These are phyloP conservation scores for Muntiacus reevesi DNA, from an alignment of 2,113 vertebrate genomes.

Conservation along the genomic window DNA sequence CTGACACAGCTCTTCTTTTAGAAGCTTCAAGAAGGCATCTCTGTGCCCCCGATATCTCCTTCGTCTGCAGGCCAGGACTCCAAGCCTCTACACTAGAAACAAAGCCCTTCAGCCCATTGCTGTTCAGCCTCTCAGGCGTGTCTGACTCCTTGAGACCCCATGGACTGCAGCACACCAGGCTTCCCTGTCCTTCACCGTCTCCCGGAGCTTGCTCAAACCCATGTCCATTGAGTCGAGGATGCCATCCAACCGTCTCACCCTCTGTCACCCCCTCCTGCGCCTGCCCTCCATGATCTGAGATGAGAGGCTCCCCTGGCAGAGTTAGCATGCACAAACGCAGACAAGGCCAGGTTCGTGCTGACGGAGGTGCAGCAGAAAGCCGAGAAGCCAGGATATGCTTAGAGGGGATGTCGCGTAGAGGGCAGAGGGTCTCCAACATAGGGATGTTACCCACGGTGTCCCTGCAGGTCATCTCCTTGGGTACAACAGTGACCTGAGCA, in stretches of 20 bases:
- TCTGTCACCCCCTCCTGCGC: not conserved
- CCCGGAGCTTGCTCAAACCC: not conserved
- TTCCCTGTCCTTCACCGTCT: not conserved
- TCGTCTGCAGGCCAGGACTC: not conserved
- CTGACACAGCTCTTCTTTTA: not conserved
- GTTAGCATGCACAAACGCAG: not conserved
- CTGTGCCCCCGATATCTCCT: not conserved
- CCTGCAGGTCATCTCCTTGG: not conserved
- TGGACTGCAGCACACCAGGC: not conserved
- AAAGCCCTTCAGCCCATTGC: not conserved
- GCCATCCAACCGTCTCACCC: not conserved
- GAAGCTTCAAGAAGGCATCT: not conserved
- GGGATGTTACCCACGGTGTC: not conserved
- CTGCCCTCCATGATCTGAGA: not conserved
- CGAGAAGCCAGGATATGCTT: not conserved
- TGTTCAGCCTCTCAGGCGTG: not conserved
- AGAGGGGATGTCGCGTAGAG: not conserved
- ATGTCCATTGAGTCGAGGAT: not conserved
- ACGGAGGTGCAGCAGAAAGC: not conserved
- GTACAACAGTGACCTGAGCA: not conserved
- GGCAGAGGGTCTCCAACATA: not conserved
- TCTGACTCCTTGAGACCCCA: not conserved
- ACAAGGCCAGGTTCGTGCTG: not conserved
- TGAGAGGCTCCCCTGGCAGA: not conserved
- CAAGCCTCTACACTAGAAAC: not conserved